Conservation (phyloP, 2,797 vertebrate species). For the Gambelia wislizenii region DNA sequence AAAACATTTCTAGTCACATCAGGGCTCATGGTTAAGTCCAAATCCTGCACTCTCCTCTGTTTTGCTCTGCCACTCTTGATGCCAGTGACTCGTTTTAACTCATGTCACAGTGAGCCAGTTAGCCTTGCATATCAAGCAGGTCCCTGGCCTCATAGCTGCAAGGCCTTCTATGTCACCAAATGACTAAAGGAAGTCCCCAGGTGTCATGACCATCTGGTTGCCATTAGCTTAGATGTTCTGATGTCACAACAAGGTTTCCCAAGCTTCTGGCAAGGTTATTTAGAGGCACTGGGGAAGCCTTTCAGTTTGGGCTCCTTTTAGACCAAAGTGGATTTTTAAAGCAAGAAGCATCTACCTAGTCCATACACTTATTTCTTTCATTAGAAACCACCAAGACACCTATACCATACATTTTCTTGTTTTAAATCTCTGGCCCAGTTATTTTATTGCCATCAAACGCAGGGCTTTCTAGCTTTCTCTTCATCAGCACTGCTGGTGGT, state of each 20-base stretch:
- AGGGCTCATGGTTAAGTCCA: background rate
- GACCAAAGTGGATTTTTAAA: constrained; percentile 15
- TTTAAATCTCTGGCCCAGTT: constrained; percentile 30
- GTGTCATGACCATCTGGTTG: background rate
- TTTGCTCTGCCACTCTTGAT: background rate
- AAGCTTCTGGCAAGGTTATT: background rate
- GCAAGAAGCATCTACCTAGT: background rate
- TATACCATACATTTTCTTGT: constrained; percentile 25
- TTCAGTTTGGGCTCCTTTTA: background rate
- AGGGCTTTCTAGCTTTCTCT: constrained; percentile 28
- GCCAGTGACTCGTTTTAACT: background rate
- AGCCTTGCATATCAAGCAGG: background rate
- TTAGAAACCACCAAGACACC: constrained; percentile 23
- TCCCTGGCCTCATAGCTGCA: background rate
- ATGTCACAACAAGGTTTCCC: background rate
- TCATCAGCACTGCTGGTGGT: constrained; percentile 34
- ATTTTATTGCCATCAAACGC: constrained; percentile 35
- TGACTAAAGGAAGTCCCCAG: background rate
- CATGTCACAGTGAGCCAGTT: background rate
- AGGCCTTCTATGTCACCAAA: background rate
- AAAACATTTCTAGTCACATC: background rate
- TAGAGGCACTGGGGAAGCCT: background rate
- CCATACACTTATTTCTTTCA: constrained; percentile 8
- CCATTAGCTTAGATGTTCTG: background rate
- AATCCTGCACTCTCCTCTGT: background rate